These are phyloP conservation scores for Calliphora vomitoria DNA, from an alignment of 2,888 invertebrate genomes.

Conservation along the genomic window DNA sequence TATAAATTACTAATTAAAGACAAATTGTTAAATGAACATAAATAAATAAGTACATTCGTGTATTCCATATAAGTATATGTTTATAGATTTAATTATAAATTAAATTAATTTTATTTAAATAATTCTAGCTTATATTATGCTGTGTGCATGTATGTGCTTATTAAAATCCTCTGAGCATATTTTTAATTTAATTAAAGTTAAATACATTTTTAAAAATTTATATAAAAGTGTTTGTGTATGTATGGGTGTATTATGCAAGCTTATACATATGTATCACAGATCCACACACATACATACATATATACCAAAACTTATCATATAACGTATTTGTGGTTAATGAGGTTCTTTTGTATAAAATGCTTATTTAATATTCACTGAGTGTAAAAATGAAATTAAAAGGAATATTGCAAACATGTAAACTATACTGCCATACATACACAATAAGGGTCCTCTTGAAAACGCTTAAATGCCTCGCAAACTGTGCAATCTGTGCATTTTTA, in stretches of 20 bases:
- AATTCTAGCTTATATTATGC: not conserved
- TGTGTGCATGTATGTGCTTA: not conserved
- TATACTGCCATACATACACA: not conserved
- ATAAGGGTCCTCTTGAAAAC: no score
- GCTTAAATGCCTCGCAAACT: no score
- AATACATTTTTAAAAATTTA: not conserved
- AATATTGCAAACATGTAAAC: not conserved
- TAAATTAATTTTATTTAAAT: not conserved
- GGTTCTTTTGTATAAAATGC: conserved; percentile 14
- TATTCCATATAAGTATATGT: not conserved
- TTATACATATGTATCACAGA: no score
- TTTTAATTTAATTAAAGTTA: conserved; percentile 3
- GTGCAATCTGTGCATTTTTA: no score
- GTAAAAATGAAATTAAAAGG: not conserved
- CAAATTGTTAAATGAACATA: not conserved
- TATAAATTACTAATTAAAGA: conserved; percentile 1
- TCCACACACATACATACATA: not conserved
- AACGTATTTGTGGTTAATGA: conserved; percentile 21
- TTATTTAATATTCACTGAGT: not conserved
- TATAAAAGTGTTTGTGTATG: not conserved
- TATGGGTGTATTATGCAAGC: not conserved
- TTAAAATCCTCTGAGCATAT: conserved; percentile 4
- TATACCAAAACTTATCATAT: not conserved
- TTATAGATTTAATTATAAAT: conserved; percentile 1
- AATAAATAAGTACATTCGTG: not conserved